Evolutionary conservation across 2,888 invertebrate genomes (phyloP).

Genomic region (Dorcus parallelipipedus): DNA sequence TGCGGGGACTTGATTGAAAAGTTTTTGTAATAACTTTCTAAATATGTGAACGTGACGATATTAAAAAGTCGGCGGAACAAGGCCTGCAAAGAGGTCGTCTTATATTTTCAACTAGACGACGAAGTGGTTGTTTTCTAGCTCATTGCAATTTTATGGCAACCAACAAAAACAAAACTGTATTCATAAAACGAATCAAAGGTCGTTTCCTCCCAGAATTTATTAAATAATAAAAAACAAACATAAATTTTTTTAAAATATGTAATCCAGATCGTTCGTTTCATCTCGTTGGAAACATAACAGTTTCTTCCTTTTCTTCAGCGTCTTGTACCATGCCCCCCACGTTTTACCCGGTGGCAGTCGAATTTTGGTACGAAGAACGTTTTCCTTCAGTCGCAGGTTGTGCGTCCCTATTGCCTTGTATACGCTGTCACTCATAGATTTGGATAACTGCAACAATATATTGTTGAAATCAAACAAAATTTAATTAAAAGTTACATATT

Average conservation of each 20-base stretch:
- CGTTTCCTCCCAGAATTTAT: not conserved
- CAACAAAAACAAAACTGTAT: too few relatives aligned
- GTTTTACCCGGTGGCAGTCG: conserved; percentile 30
- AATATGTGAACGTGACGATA: conserved; percentile 12
- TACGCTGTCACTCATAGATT: conserved; percentile 26
- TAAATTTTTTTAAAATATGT: not conserved
- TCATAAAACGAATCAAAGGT: not conserved
- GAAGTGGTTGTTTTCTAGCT: too few relatives aligned
- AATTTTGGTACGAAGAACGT: conserved; percentile 32
- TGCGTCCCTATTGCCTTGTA: conserved; percentile 33
- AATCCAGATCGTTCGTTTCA: not conserved
- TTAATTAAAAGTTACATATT: too few relatives aligned
- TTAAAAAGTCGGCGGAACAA: not conserved
- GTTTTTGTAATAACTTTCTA: conserved; percentile 28
- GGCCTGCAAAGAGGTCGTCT: too few relatives aligned
- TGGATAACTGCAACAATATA: conserved; percentile 25
- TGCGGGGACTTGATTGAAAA: conserved; percentile 36
- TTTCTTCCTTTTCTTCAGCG: conserved; percentile 32
- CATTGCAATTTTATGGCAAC: too few relatives aligned
- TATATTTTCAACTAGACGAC: too few relatives aligned
- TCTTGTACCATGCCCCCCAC: conserved; percentile 27
- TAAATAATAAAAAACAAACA: not conserved
- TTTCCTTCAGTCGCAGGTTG: conserved; percentile 37
- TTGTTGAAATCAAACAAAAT: too few relatives aligned
- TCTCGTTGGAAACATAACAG: conserved; percentile 20